Conservation (phyloP, 2,113 vertebrate species). For the Hyla sarda region DNA sequence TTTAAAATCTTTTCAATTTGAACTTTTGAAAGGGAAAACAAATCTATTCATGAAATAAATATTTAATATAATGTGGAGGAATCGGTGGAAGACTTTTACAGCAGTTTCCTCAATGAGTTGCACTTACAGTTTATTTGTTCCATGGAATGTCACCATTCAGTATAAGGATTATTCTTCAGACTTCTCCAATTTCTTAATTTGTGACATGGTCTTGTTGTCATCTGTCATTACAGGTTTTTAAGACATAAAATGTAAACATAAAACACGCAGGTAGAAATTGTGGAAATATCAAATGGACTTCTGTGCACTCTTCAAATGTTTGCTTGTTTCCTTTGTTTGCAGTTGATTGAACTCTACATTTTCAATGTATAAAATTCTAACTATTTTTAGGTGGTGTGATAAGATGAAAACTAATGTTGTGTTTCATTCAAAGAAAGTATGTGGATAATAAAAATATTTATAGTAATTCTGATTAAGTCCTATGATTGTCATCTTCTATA, state of each 20-base stretch:
- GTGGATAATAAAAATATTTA: slow-evolving; percentile 34
- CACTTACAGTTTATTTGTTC: slow-evolving; percentile 22
- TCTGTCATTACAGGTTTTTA: slow-evolving; percentile 6
- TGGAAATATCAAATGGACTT: slow-evolving; percentile 46
- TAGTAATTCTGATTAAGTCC: background rate
- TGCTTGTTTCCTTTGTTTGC: slow-evolving; percentile 26
- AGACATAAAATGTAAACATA: slow-evolving; percentile 13
- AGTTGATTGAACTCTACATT: slow-evolving; percentile 24
- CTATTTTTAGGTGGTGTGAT: slow-evolving; percentile 28
- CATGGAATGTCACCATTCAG: slow-evolving; percentile 27
- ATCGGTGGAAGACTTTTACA: slow-evolving; percentile 5
- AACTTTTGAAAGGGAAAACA: slow-evolving; percentile 14
- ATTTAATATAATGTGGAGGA: background rate
- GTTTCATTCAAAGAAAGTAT: slow-evolving; percentile 31
- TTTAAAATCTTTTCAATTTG: slow-evolving; percentile 40
- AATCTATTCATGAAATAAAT: slow-evolving; percentile 27
- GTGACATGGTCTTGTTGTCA: slow-evolving; percentile 35
- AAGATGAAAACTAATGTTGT: slow-evolving; percentile 40
- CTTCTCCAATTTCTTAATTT: slow-evolving; percentile 19
- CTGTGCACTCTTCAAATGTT: slow-evolving; percentile 29
- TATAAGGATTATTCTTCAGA: slow-evolving; percentile 20
- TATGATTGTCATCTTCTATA: background rate
- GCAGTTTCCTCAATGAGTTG: slow-evolving; percentile 20
- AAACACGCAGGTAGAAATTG: slow-evolving; percentile 23
- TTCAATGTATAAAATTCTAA: slow-evolving; percentile 13